Conservation (phyloP, 2,888 invertebrate genomes). For the Linnaemya tessellans region DNA sequence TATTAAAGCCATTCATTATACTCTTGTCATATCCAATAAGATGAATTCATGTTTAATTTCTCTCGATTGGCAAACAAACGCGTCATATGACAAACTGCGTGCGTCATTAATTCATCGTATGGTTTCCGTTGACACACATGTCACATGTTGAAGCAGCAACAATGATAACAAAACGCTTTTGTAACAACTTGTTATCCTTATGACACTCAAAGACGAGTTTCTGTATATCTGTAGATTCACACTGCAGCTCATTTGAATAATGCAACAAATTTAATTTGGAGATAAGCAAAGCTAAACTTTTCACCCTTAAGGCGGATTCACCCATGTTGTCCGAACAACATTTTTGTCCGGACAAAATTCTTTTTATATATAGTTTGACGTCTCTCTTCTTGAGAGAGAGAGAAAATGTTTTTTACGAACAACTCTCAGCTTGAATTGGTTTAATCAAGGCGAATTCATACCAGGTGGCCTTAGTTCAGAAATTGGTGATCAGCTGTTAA, state of each 20-base stretch:
- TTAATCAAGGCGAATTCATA: too few species aligned
- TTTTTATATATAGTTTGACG: too few species aligned
- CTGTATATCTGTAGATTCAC: neutral
- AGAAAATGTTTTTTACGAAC: too few species aligned
- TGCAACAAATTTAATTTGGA: neutral
- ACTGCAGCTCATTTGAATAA: neutral
- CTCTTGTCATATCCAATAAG: neutral
- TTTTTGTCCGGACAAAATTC: too few species aligned
- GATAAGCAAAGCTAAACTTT: too few species aligned
- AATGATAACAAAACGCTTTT: neutral
- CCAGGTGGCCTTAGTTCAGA: too few species aligned
- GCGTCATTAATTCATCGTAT: constrained; percentile 49
- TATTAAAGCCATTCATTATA: neutral
- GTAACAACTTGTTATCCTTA: constrained; percentile 24
- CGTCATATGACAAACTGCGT: constrained; percentile 40
- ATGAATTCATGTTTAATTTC: neutral
- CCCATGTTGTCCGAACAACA: too few species aligned
- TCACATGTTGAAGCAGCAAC: constrained; percentile 31
- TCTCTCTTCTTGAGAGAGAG: too few species aligned
- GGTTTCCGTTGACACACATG: constrained; percentile 31
- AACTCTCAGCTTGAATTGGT: too few species aligned
- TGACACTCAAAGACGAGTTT: constrained; percentile 1
- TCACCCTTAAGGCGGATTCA: too few species aligned
- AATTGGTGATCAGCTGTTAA: too few species aligned
- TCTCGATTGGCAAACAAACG: constrained; percentile 10